A percentile compares a stretch with the other conserved stretches of the same genome.
Evolutionary conservation across 2,113 vertebrate species (phyloP).

Genomic region (Xiphorhynchus elegans): DNA sequence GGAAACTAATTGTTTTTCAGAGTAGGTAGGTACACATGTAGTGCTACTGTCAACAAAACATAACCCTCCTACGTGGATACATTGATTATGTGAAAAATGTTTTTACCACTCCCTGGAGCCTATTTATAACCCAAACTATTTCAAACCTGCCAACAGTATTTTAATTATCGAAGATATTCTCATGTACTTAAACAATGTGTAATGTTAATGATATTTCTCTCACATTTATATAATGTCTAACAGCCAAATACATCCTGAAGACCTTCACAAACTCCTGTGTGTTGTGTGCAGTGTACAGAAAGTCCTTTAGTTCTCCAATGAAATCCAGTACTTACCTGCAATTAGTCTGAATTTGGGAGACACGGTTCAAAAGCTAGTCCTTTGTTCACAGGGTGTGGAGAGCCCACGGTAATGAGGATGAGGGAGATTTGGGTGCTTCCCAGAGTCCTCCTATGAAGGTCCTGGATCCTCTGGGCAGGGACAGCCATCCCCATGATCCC

Average conservation of each 20-base stretch:
- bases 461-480: background rate
- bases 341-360: background rate
- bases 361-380: background rate
- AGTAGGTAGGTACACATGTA: background rate
- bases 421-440: background rate
- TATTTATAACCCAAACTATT: conserved; percentile 33
- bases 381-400: rapidly evolving
- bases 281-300: background rate
- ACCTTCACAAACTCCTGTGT: background rate
- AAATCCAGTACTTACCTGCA: background rate
- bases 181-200: conserved; percentile 7
- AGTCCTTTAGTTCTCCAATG: background rate
- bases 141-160: conserved; percentile 17
- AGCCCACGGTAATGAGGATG: rapidly evolving
- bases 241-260: background rate
- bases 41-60: background rate
- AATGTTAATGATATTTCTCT: conserved; percentile 33
- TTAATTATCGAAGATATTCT: conserved; percentile 17
- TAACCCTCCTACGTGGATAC: background rate
- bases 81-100: conserved; percentile 37
- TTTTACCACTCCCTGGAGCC: conserved; percentile 37
- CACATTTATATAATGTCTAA: background rate
- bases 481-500: rapidly evolving
- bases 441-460: no score
- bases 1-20: background rate